Percentiles rank a stretch among this genome's conserved stretches.
These are phyloP conservation scores for Cynodonichthys magdalenae DNA, from an alignment of 2,797 vertebrate species.

Conservation along the genomic window DNA sequence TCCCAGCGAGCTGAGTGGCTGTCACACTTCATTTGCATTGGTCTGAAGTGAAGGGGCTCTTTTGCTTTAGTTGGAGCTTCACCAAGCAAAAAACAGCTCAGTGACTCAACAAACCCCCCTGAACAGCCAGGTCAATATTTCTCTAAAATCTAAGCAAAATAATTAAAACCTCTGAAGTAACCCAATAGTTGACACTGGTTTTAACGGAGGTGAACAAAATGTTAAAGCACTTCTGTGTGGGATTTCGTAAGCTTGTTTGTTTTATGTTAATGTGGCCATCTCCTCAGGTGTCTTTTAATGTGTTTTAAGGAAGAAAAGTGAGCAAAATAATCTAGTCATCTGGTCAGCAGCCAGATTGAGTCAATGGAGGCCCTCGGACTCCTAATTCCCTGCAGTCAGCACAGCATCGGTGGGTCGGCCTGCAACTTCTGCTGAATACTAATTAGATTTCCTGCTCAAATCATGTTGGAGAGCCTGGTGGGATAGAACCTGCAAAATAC, in stretches of 20 bases:
- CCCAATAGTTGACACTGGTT: slow-evolving; percentile 9
- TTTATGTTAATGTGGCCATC: neutral
- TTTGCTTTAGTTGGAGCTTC: slow-evolving; percentile 65
- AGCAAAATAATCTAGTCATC: slow-evolving; percentile 31
- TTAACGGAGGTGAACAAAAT: slow-evolving; percentile 1
- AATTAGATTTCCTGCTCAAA: slow-evolving; percentile 49
- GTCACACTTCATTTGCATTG: slow-evolving; percentile 70
- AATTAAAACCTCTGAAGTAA: slow-evolving; percentile 16
- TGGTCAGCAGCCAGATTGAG: slow-evolving; percentile 53
- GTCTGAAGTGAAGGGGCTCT: slow-evolving; percentile 56
- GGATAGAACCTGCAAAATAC: slow-evolving; percentile 13
- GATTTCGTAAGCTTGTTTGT: neutral
- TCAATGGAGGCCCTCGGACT: slow-evolving; percentile 53
- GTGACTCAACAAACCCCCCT: slow-evolving; percentile 41
- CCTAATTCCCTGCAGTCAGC: slow-evolving; percentile 61
- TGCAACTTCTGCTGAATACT: slow-evolving; percentile 58
- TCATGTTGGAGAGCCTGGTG: slow-evolving; percentile 9
- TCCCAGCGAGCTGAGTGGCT: slow-evolving; percentile 56
- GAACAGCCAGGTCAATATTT: slow-evolving; percentile 15
- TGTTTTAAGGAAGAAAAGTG: slow-evolving; percentile 31
- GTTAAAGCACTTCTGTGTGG: slow-evolving; percentile 16
- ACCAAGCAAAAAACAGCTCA: slow-evolving; percentile 58
- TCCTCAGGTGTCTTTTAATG: slow-evolving; percentile 47
- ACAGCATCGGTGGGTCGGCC: slow-evolving; percentile 40
- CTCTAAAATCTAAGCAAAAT: slow-evolving; percentile 41